A percentile compares a stretch with the other conserved stretches of the same genome.
phyloP scores from a whole-genome alignment of 2,113 vertebrate genomes.

The Piliocolobus tephrosceles region DNA sequence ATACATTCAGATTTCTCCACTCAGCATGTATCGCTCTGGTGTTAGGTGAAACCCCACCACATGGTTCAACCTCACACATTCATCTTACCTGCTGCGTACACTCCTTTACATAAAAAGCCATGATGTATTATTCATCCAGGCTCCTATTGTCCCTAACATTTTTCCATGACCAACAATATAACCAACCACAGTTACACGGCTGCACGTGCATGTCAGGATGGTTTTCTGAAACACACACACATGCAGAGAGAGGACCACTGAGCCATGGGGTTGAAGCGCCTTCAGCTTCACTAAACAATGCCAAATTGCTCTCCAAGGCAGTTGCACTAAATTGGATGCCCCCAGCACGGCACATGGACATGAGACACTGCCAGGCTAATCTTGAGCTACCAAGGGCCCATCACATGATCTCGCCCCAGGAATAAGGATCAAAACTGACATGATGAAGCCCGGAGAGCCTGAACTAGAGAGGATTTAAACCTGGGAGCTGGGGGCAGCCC shows the following conservation, averaged over 20 bases:
- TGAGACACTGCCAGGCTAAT: neutral
- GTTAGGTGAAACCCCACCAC: neutral
- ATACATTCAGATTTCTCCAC: neutral
- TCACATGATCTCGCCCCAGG: neutral
- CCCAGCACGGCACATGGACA: neutral
- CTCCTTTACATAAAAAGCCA: neutral
- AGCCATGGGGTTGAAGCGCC: neutral
- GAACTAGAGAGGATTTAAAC: neutral
- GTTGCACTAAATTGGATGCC: neutral
- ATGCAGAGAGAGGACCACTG: too few relatives aligned
- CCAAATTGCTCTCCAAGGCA: neutral
- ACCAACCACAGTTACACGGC: neutral
- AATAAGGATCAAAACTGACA: neutral
- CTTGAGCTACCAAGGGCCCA: neutral
- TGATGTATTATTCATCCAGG: accelerated
- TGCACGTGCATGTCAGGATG: neutral
- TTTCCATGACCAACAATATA: neutral
- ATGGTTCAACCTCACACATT: neutral
- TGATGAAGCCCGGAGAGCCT: neutral
- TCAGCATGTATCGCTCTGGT: neutral
- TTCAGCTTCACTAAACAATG: neutral
- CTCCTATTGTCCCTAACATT: neutral
- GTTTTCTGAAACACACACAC: neutral
- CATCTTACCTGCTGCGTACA: neutral
- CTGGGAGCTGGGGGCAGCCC: neutral